A percentile compares a stretch with the other conserved stretches of the same genome.
phyloP scores from a whole-genome alignment of 2,113 vertebrate genomes.

The Oryctolagus cuniculus region DNA sequence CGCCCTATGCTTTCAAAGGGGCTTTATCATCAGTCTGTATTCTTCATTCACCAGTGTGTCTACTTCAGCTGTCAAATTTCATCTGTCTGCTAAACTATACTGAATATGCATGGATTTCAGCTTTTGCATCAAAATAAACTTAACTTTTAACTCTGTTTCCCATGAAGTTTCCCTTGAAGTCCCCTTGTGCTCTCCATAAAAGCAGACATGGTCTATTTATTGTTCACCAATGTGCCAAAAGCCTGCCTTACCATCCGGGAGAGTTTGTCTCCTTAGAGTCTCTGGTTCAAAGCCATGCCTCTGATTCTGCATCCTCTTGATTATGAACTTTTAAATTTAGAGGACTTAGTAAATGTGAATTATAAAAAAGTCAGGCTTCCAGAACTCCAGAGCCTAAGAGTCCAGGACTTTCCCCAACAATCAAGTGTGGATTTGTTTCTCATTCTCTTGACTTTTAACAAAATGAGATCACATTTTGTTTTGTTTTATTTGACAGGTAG shows the following conservation, averaged over 20 bases:
- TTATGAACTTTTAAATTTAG: not conserved
- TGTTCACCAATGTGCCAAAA: not conserved
- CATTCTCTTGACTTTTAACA: not conserved
- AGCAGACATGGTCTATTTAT: not conserved
- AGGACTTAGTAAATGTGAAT: not conserved
- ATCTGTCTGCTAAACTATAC: not conserved
- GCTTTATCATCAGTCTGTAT: constrained; percentile 18
- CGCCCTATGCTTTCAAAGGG: not conserved
- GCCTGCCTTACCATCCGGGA: not conserved
- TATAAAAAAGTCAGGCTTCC: not conserved
- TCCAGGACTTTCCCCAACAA: not conserved
- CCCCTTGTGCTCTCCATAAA: not conserved
- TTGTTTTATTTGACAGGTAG: too few species aligned
- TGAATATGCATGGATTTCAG: not conserved
- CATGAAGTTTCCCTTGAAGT: not conserved
- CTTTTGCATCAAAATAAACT: too few species aligned
- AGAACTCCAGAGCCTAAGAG: not conserved
- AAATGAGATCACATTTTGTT: too few species aligned
- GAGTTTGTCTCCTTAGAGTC: not conserved
- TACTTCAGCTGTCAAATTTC: not conserved
- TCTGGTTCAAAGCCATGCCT: not conserved
- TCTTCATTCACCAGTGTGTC: not conserved
- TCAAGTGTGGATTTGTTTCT: not conserved
- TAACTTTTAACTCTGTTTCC: too few species aligned
- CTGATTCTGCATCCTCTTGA: not conserved